Conservation (phyloP, 2,888 invertebrate species). For the Dasypogon diadema region DNA sequence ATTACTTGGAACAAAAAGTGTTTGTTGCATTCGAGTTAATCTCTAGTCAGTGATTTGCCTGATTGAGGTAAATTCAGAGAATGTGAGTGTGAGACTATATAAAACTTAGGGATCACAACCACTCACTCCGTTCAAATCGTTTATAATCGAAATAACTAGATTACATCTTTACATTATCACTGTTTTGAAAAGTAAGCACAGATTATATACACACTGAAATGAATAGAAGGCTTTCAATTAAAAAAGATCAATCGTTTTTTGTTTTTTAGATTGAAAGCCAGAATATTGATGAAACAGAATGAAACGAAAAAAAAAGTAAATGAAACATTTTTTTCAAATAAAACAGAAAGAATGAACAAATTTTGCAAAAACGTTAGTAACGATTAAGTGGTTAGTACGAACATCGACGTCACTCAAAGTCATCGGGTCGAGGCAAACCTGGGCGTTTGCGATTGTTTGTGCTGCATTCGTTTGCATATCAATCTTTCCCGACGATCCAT, state of each 20-base stretch:
- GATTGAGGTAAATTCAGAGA: too few species aligned
- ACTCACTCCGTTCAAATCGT: too few species aligned
- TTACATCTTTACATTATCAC: constrained; percentile 33
- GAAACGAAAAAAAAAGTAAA: constrained; percentile 54
- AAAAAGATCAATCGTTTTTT: constrained; percentile 51
- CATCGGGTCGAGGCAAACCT: constrained; percentile 86
- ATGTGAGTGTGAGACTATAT: too few species aligned
- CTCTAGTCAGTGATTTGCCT: too few species aligned
- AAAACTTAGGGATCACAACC: too few species aligned
- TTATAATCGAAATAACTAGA: neutral
- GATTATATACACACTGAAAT: neutral
- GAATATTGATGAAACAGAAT: constrained; percentile 60
- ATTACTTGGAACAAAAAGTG: too few species aligned
- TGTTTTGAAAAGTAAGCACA: constrained; percentile 8
- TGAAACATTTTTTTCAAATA: neutral
- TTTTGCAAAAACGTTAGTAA: constrained; percentile 39
- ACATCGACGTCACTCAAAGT: constrained; percentile 80
- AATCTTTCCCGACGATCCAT: constrained; percentile 67
- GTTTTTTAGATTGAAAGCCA: too few species aligned
- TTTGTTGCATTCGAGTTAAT: too few species aligned
- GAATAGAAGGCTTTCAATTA: neutral
- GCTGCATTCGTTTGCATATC: constrained; percentile 64
- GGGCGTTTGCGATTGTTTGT: constrained; percentile 71
- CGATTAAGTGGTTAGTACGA: constrained; percentile 69
- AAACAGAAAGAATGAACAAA: constrained; percentile 52